These are phyloP conservation scores for Cichladusa arquata DNA, from an alignment of 2,113 vertebrate genomes.

Conservation along the genomic window DNA sequence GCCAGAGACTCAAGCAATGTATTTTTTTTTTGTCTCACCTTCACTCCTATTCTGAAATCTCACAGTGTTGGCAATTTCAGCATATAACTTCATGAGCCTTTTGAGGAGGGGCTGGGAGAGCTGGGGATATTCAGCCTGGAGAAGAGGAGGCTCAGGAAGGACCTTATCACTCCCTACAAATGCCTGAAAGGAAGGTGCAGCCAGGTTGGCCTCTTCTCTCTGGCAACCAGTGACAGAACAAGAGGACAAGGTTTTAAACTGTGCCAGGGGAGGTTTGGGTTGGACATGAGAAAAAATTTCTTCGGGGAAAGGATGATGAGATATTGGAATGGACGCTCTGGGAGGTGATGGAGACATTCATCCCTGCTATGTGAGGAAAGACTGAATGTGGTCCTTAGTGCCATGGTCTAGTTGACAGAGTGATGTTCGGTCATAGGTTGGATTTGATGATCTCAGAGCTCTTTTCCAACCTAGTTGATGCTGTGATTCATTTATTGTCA, in stretches of 20 bases:
- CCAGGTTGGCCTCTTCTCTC: not conserved
- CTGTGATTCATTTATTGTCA: not conserved
- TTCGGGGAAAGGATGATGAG: not conserved
- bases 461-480: not conserved
- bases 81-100: not conserved
- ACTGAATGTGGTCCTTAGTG: not conserved
- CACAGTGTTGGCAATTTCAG: not conserved
- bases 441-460: not conserved
- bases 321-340: not conserved
- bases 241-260: not conserved
- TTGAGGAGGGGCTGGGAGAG: rapidly evolving
- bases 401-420: not conserved
- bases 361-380: not conserved
- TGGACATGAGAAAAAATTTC: not conserved
- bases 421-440: not conserved
- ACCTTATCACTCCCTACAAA: not conserved
- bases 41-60: not conserved
- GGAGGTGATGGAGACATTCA: not conserved
- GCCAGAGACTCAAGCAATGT: not conserved
- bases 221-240: rapidly evolving
- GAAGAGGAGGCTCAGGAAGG: not conserved
- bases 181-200: not conserved
- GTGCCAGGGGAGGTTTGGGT: not conserved
- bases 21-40: not conserved
- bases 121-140: not conserved